Evolutionary conservation across 2,888 invertebrate genomes (phyloP), one percentile per base, ranked within the genome.

Genomic region (Ochropacha duplaris): DNA sequence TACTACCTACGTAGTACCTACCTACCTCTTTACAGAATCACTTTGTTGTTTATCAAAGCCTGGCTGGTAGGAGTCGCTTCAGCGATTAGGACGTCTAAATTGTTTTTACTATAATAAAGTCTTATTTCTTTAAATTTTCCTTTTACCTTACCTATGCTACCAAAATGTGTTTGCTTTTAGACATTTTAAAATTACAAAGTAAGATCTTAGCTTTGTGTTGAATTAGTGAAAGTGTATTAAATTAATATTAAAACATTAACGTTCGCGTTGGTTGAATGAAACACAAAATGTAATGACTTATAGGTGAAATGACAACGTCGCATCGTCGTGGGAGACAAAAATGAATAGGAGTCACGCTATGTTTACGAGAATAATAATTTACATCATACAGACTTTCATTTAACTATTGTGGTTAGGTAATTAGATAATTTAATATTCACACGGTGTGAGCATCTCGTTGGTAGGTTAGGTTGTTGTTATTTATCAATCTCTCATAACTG

Each of bases 251-350:
- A 16, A 1, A 19, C 14, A 71, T 51, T 60, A 60, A n/a, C n/a
- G n/a, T n/a, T n/a, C n/a, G 77, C 72, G 66, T 59, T 70, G 62
- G 71, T 31, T 51, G 19, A 19, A 50, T n/a, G n/a, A n/a, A n/a
- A 31, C 22, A 4, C 19, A 75, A 71, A 2, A 74, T 68, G 72
- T 76, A 81, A 83, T 83, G n/a, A n/a, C 84, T 84, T 83, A 80
- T 83, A 83, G 71, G 74, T 77, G 81, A 82, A 81, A 83, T 81
- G 81, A 82, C 84, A 81, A 61, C 67, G 64, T 66, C 74, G 72
- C 68, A 62, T 62, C 81, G 78, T 81, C 91, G 91, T 91, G 91
- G 91, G 91, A 92, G 90, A 88, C 81, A 72, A 76, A 78, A 80
- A 79, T 84, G 83, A 89, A 90, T 88, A 79, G 83, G 69, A 79